phyloP scores from a whole-genome alignment of 2,113 vertebrate species.

The Aplodontia rufa region DNA sequence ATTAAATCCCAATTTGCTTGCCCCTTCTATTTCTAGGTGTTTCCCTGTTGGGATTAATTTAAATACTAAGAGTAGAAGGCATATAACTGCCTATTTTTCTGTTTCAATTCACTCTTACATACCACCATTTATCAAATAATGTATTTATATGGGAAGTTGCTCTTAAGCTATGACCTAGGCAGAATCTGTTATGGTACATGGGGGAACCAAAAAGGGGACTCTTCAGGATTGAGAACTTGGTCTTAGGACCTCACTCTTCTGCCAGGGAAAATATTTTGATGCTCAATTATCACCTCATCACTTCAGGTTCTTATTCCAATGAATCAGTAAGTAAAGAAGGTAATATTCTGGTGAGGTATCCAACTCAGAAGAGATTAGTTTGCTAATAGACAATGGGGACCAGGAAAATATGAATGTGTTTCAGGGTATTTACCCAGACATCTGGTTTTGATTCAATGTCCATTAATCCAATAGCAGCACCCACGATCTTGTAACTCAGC shows the following conservation, averaged over 20 bases:
- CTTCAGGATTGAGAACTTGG: background rate
- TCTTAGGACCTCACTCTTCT: background rate
- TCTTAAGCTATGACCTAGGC: background rate
- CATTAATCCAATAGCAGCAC: background rate
- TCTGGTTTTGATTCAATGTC: background rate
- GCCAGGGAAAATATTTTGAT: background rate
- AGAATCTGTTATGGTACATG: background rate
- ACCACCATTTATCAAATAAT: background rate
- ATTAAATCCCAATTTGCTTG: background rate
- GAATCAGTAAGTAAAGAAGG: background rate
- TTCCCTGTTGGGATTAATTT: background rate
- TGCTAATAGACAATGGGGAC: background rate
- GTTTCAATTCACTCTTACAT: too few species aligned
- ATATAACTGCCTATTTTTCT: too few species aligned
- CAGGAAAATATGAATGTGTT: background rate
- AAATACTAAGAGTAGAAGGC: background rate
- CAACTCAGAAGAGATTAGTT: background rate
- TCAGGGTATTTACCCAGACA: background rate
- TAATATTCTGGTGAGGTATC: background rate
- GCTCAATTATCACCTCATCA: background rate
- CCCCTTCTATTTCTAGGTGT: background rate
- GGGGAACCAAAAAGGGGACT: background rate
- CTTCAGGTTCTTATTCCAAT: background rate
- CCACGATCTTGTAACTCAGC: background rate
- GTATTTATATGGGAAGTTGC: background rate